phyloP scores from a whole-genome alignment of 2,888 invertebrate species.

The Pterobdella sp. region DNA sequence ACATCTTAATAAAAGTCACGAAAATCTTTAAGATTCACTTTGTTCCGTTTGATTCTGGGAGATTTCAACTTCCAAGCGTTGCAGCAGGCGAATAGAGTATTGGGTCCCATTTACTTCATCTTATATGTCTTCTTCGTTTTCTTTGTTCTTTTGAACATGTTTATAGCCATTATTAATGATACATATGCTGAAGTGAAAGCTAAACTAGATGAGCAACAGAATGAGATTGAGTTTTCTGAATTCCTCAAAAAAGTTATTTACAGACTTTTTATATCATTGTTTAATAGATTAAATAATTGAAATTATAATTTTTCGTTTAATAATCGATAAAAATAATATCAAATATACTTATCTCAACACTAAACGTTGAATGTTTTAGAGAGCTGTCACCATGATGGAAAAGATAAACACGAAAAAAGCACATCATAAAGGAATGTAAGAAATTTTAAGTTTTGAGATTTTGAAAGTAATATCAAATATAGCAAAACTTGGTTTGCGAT shows the following conservation, averaged over 20 bases:
- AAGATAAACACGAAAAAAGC: no score
- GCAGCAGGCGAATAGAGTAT: slow-evolving; percentile 61
- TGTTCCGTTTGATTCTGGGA: slow-evolving; percentile 67
- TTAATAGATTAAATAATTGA: no score
- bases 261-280: no score
- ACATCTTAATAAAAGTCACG: neutral
- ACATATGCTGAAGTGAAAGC: slow-evolving; percentile 67
- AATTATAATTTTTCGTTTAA: no score
- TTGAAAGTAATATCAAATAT: no score
- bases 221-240: slow-evolving; percentile 57
- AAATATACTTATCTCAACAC: no score
- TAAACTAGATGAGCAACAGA: slow-evolving; percentile 56
- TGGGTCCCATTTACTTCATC: slow-evolving; percentile 68
- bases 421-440: no score
- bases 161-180: slow-evolving; percentile 71
- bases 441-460: no score
- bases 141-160: slow-evolving; percentile 72
- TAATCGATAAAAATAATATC: no score
- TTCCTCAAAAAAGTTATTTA: slow-evolving; percentile 19
- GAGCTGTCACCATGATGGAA: no score
- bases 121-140: slow-evolving; percentile 70
- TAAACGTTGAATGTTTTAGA: no score
- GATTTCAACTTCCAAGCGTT: slow-evolving; percentile 67
- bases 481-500: no score
- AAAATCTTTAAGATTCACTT: slow-evolving; percentile 55